phyloP scores from a whole-genome alignment of 2,797 vertebrate genomes.

The Nyctibius grandis region DNA sequence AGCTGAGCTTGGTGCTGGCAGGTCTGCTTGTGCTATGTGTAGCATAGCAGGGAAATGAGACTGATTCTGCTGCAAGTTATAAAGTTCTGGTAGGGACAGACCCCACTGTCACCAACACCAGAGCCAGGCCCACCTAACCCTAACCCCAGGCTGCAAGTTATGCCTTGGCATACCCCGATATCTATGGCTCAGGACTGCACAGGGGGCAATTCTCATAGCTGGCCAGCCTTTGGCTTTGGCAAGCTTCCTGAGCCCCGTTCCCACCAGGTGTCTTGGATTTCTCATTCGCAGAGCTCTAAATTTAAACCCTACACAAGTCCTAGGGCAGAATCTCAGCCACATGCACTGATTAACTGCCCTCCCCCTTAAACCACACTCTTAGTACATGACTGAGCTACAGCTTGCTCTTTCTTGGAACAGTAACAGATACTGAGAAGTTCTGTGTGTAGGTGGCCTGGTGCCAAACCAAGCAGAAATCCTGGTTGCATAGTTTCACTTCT shows the following conservation, averaged over 20 bases:
- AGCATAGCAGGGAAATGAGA: background rate
- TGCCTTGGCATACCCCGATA: background rate
- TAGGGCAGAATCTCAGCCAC: background rate
- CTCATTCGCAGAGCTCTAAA: background rate
- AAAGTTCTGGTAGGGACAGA: background rate
- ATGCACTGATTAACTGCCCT: background rate
- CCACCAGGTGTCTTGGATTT: background rate
- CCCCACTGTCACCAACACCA: background rate
- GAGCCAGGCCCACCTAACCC: background rate
- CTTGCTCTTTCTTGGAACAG: background rate
- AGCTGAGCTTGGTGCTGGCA: background rate
- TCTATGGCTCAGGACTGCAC: background rate
- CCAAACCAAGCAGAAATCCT: background rate
- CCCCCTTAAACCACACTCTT: background rate
- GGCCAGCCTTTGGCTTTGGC: background rate
- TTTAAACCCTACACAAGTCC: background rate
- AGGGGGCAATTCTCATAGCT: background rate
- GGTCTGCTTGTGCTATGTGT: fast-evolving
- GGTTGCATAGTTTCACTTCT: background rate
- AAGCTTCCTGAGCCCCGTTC: background rate
- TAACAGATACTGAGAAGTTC: background rate
- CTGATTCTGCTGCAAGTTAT: background rate
- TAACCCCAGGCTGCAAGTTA: background rate
- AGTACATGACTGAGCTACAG: background rate
- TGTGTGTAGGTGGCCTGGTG: fast-evolving